Evolutionary conservation across 2,888 invertebrate species (phyloP).

Genomic region (Desoria tigrina): DNA sequence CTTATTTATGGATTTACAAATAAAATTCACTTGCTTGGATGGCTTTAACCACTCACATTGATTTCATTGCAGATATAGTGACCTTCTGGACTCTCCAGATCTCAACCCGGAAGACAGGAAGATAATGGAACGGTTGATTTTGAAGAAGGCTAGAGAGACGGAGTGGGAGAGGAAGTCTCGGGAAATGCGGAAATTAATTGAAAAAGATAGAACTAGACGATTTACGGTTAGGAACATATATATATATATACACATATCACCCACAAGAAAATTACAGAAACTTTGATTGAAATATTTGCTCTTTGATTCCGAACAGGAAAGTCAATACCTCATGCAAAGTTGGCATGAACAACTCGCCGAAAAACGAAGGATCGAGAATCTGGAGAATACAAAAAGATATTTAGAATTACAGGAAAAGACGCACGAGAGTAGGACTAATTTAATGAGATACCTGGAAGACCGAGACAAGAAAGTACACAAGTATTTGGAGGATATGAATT

Average conservation of each 20-base stretch:
- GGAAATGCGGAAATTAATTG: conserved; percentile 43
- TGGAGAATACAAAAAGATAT: conserved; percentile 54
- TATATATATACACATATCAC: no score
- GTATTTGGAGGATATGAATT: conserved; percentile 54
- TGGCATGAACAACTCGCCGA: conserved; percentile 55
- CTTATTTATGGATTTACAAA: no score
- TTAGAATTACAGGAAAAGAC: conserved; percentile 55
- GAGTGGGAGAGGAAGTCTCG: conserved; percentile 51
- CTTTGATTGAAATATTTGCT: no score
- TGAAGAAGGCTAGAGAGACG: conserved; percentile 49
- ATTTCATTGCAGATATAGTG: conserved; percentile 46
- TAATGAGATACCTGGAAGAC: conserved; percentile 54
- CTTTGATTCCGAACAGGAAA: no score
- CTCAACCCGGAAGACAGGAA: conserved; percentile 49
- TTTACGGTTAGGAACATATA: conserved; percentile 42
- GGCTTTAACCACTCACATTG: no score
- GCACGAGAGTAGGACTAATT: conserved; percentile 53
- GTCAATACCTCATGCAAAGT: conserved; percentile 53
- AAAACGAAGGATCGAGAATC: conserved; percentile 54
- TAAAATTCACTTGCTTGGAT: no score
- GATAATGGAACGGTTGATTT: conserved; percentile 49
- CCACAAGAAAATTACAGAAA: no score
- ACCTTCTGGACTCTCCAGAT: conserved; percentile 36
- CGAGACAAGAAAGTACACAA: conserved; percentile 54
- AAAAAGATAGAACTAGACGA: conserved; percentile 43